These are phyloP conservation scores for Diadumene lineata DNA, from an alignment of 92 coral and sea anemone species.

Conservation along the genomic window DNA sequence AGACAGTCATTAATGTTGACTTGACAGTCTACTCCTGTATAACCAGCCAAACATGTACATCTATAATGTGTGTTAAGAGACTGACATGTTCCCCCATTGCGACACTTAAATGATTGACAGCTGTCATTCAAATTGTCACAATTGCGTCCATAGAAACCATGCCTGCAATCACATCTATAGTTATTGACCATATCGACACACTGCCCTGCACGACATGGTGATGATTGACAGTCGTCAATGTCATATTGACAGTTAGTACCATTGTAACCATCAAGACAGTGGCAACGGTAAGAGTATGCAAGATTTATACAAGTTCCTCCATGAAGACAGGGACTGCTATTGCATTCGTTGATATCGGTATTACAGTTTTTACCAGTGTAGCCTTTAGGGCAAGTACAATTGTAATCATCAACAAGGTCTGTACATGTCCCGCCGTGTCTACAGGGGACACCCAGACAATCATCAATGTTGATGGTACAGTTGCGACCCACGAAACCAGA, in stretches of 20 bases:
- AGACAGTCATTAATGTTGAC: conserved; percentile 69
- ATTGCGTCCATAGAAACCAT: conserved; percentile 54
- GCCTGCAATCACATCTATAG: conserved; percentile 57
- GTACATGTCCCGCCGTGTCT: conserved; percentile 67
- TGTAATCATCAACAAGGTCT: conserved; percentile 69
- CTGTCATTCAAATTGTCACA: conserved; percentile 53
- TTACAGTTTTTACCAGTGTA: conserved; percentile 73
- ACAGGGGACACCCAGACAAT: conserved; percentile 69
- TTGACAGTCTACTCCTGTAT: conserved; percentile 74
- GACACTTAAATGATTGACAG: conserved; percentile 60
- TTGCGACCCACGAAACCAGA: conserved; percentile 73
- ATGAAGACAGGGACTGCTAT: conserved; percentile 62
- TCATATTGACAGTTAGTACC: conserved; percentile 47
- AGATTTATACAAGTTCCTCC: conserved; percentile 72
- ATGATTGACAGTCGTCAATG: conserved; percentile 60
- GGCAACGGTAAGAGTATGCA: conserved; percentile 46
- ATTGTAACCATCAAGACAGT: conserved; percentile 65
- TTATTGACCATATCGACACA: conserved; percentile 72
- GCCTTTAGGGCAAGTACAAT: conserved; percentile 68
- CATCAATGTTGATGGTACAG: conserved; percentile 67
- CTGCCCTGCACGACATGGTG: conserved; percentile 65
- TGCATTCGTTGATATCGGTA: conserved; percentile 55
- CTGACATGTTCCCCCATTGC: conserved; percentile 64
- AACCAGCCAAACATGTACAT: conserved; percentile 64
- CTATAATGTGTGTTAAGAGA: conserved; percentile 55